These are phyloP conservation scores for Chelonus insularis DNA, from an alignment of 1,140 invertebrate species.

Conservation along the genomic window DNA sequence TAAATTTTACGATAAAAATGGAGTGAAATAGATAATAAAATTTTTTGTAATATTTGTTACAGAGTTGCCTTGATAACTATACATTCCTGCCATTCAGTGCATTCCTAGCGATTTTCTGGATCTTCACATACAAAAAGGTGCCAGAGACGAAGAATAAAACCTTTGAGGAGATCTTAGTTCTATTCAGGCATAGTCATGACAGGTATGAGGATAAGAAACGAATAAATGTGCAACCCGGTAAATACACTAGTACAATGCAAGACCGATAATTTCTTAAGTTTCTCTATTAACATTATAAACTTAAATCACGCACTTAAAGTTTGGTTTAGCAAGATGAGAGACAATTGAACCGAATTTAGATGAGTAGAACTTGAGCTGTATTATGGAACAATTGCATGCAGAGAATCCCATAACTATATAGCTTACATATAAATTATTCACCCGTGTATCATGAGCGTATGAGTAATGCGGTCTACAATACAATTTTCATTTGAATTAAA, in stretches of 20 bases:
- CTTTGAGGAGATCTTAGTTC: conserved; percentile 93
- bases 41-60: conserved; percentile 49
- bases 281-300: conserved; percentile 16
- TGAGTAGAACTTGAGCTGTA: neutral
- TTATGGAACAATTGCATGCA: too few species aligned
- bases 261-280: conserved; percentile 25
- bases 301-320: neutral
- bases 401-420: too few species aligned
- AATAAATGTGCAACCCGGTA: conserved; percentile 38
- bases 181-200: conserved; percentile 85
- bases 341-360: too few species aligned
- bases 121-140: conserved; percentile 97
- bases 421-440: too few species aligned
- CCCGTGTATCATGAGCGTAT: too few species aligned
- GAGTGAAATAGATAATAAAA: too few species aligned
- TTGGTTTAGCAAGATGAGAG: neutral
- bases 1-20: too few species aligned
- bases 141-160: conserved; percentile 99
- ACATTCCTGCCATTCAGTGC: conserved; percentile 97
- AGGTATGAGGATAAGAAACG: conserved; percentile 66
- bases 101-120: conserved; percentile 93
- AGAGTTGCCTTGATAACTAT: conserved; percentile 90
- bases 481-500: too few species aligned
- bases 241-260: conserved; percentile 39
- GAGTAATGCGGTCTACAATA: too few species aligned